Base-by-base conservation (phyloP, 2,113 vertebrate species). In the Gavia stellata region DNA sequence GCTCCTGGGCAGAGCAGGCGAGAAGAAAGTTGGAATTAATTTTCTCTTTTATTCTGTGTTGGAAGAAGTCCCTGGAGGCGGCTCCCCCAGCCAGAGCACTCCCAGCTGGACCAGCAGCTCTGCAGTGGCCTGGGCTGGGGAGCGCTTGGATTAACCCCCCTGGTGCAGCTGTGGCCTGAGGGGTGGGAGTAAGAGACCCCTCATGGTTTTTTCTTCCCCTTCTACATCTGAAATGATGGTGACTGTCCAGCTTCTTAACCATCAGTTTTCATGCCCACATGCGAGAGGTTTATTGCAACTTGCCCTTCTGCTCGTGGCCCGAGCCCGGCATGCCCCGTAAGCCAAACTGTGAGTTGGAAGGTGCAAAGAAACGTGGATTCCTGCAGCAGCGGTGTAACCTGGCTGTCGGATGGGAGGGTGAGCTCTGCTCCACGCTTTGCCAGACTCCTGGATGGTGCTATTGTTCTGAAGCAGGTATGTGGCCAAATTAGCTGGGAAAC, bases 341-440 rank as follows among this genome's bases (percentile, higher is more conserved):
- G 31, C 36, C 38, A 0, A 10, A 6, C 2, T 5, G 1, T 5
- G 25, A 2, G 17, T 3, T 0, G 10, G 47, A 9, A 5, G 4
- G 34, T 0, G 21, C 45, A 4, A 19, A 11, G 17, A 3, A 13
- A 5, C 2, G 1, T 0, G 25, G 17, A 0, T 28, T 6, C 1
- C 24, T 4, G 66, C 34, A 1, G 88, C 21, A 13, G 61, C 7
- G 1, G 29, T 1, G 8, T 17, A 12, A n/a, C 44, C 55, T 16
- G 66, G 44, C 68, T 31, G 47, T 9, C 2, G 5, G 13, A 4
- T 1, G 13, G 33, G 61, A 21, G 11, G 12, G 23, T 7, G 19
- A 2, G 28, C 3, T 7, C 20, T 3, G 56, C 63, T 44, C 61
- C 55, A 1, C 0, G 1, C 45, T 19, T 12, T 20, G 59, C 65